Evolutionary conservation across 2,797 vertebrate genomes (phyloP).

Genomic region (Hipposideros larvatus): DNA sequence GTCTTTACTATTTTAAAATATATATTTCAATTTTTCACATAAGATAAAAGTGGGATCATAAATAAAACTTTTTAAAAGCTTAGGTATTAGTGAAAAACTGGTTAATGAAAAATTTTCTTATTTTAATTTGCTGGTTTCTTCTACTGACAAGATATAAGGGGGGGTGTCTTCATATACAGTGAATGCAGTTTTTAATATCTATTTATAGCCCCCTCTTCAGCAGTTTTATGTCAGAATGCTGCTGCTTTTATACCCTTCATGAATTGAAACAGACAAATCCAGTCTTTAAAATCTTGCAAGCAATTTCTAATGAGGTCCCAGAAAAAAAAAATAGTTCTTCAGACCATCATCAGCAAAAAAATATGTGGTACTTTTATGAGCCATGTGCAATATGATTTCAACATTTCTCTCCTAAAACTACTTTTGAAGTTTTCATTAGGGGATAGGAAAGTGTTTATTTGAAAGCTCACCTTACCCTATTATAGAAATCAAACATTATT

Average conservation of each 20-base stretch:
- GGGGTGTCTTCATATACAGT: background rate
- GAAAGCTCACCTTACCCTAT: background rate
- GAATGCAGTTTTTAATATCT: background rate
- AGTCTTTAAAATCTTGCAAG: background rate
- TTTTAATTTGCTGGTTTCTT: background rate
- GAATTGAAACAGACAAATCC: background rate
- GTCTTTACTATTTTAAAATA: background rate
- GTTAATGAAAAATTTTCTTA: background rate
- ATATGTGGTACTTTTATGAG: background rate
- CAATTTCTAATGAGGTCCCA: background rate
- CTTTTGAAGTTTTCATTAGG: background rate
- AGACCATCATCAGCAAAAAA: background rate
- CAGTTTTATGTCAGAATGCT: background rate
- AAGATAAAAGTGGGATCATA: background rate
- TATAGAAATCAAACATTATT: background rate
- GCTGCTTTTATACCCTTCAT: background rate
- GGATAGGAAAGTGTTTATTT: background rate
- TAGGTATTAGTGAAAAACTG: background rate
- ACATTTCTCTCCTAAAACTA: background rate
- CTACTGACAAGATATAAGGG: background rate
- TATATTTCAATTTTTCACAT: background rate
- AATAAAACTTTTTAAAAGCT: background rate
- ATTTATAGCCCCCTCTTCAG: background rate
- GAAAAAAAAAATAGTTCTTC: background rate
- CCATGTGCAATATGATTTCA: background rate